phyloP scores from a whole-genome alignment of 2,113 vertebrate genomes.

The Vidua chalybeata region DNA sequence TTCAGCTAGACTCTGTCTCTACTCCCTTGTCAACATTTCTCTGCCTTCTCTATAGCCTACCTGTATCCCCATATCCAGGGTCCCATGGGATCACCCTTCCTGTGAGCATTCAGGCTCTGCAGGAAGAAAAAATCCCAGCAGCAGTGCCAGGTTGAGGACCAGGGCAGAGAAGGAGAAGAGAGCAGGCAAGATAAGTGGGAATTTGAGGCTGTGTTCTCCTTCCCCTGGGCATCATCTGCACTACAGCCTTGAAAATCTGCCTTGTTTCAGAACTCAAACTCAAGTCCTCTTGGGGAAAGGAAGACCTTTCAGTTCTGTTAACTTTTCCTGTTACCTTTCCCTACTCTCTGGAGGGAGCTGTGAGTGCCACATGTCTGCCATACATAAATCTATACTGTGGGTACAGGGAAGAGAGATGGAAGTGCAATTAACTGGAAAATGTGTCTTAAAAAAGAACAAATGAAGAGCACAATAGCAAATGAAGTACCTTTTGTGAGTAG shows the following conservation, averaged over 20 bases:
- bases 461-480: background rate
- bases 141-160: background rate
- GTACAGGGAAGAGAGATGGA: background rate
- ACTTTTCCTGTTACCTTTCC: background rate
- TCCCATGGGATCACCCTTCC: background rate
- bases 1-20: background rate
- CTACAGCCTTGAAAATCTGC: background rate
- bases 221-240: background rate
- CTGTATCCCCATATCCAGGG: background rate
- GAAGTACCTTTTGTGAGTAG: background rate
- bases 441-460: slow-evolving; percentile 7
- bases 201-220: background rate
- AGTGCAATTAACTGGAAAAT: background rate
- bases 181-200: background rate
- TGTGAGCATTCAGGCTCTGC: background rate
- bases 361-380: background rate
- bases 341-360: background rate
- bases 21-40: background rate
- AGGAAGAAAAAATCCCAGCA: background rate
- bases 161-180: background rate
- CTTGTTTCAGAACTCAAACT: background rate
- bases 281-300: background rate
- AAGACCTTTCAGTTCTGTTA: background rate
- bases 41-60: background rate
- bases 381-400: fast-evolving